Base-by-base conservation (phyloP, 53 echinoderm and acorn worm species). In the Actinopyga echinites region DNA sequence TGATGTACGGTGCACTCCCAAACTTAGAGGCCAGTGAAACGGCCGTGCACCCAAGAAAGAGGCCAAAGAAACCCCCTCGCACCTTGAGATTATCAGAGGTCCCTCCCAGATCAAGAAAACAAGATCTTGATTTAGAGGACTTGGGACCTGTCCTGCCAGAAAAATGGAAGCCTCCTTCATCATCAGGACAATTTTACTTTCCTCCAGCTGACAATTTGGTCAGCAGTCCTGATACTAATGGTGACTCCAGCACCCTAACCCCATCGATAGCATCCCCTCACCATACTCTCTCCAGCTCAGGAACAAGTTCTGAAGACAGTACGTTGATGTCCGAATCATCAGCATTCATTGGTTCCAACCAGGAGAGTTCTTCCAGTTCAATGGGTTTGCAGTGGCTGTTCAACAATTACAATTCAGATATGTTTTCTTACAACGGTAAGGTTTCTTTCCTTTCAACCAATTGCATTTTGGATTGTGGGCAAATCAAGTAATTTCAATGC, bases 351-450 rank as follows among this genome's bases (percentile, higher is more conserved):
- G 95, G 90, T 30, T 95, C 95, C 25, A 92, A 90, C 67, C 89
- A 89, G 29, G 75, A 89, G 42, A 92, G 92, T 56, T 89, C 92
- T 5, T 95, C 95, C 31, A 93, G 93, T 35, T 95, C 95, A 22
- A 91, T 91, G 79, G 95, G 95, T 25, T 69, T 95, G 26, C 93
- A 95, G 65, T 95, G 93, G 93, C 83, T 95, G 33, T 95, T 95
- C 85, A 91, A 84, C 38, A 35, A 19, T 69, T 28, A 62, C 63
- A 62, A 77, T 28, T 31, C 77, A 54, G 77, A 77, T 10, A 55
- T 53, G 30, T 77, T 77, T 62, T 29, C 62, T 10, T 55, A 55
- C 77, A 54, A 55, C 17, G 77, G 49, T 49, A 56, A 54, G 77
- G 53, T 77, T 30, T 17, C 0, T 15, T 49, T 49, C 17, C 49